Percentiles rank a stretch among this genome's conserved stretches.
phyloP scores from a whole-genome alignment of 1,140 invertebrate genomes.

The Pentalonia nigronervosa region DNA sequence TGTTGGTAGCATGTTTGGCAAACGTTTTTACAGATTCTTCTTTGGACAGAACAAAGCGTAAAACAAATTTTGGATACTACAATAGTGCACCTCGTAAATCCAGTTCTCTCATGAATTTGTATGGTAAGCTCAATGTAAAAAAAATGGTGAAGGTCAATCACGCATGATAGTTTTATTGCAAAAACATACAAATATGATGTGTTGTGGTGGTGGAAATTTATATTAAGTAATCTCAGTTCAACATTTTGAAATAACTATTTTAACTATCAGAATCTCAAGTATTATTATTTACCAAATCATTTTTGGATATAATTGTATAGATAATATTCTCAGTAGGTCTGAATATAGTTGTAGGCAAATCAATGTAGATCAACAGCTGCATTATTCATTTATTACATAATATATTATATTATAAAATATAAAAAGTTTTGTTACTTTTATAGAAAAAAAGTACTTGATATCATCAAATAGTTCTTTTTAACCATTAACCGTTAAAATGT shows the following conservation, averaged over 20 bases:
- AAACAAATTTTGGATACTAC: conserved; percentile 79
- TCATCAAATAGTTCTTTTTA: no score
- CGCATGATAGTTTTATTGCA: not conserved
- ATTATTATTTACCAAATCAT: not conserved
- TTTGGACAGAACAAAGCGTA: conserved; percentile 68
- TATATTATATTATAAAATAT: not conserved
- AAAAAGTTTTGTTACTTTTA: not conserved
- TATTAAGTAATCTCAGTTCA: not conserved
- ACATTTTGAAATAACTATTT: not conserved
- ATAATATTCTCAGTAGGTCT: not conserved
- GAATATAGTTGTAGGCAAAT: not conserved
- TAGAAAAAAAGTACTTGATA: not conserved
- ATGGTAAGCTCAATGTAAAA: conserved; percentile 74
- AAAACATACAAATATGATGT: not conserved
- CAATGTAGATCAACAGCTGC: not conserved
- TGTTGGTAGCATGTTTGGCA: conserved; percentile 54
- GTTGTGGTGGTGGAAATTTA: conserved; percentile 33
- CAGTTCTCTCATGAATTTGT: conserved; percentile 92
- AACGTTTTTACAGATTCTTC: conserved; percentile 71
- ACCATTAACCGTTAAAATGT: no score
- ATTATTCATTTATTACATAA: not conserved
- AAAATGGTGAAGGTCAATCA: conserved; percentile 38
- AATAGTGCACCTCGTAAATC: conserved; percentile 84
- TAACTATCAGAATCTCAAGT: not conserved
- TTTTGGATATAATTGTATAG: not conserved